Evolutionary conservation across 1,140 invertebrate species (phyloP).

Genomic region (Pteromalus puparum): DNA sequence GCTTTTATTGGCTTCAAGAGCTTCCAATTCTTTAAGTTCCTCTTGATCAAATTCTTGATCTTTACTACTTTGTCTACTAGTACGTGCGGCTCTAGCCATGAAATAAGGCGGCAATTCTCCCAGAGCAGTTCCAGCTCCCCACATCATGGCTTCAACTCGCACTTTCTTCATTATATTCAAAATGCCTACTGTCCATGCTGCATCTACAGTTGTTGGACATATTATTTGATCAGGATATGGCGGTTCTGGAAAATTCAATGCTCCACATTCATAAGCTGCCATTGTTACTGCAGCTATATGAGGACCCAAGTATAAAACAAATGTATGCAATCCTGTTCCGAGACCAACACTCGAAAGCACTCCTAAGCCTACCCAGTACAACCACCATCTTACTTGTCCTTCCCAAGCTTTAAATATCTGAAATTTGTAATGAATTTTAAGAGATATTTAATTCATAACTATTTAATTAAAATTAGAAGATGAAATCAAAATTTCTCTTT

Average conservation of each 20-base stretch:
- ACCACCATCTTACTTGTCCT: constrained; percentile 82
- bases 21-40: constrained; percentile 86
- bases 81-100: constrained; percentile 94
- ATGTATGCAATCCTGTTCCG: constrained; percentile 98
- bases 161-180: constrained; percentile 98
- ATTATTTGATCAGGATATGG: constrained; percentile 93
- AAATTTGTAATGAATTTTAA: constrained; percentile 55
- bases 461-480: neutral
- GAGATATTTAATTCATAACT: neutral
- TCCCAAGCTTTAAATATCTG: constrained; percentile 76
- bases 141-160: constrained; percentile 96
- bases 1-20: constrained; percentile 80
- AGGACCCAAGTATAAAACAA: constrained; percentile 96
- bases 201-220: constrained; percentile 82
- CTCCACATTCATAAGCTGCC: constrained; percentile 97
- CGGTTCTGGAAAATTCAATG: constrained; percentile 94
- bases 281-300: constrained; percentile 96
- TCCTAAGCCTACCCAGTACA: constrained; percentile 97
- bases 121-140: constrained; percentile 97
- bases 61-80: constrained; percentile 78
- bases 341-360: constrained; percentile 97
- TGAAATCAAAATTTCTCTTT: no score
- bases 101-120: constrained; percentile 98
- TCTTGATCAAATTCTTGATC: constrained; percentile 79
- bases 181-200: constrained; percentile 79